Conservation (phyloP, 2,797 vertebrate genomes). For the Nasua narica region DNA sequence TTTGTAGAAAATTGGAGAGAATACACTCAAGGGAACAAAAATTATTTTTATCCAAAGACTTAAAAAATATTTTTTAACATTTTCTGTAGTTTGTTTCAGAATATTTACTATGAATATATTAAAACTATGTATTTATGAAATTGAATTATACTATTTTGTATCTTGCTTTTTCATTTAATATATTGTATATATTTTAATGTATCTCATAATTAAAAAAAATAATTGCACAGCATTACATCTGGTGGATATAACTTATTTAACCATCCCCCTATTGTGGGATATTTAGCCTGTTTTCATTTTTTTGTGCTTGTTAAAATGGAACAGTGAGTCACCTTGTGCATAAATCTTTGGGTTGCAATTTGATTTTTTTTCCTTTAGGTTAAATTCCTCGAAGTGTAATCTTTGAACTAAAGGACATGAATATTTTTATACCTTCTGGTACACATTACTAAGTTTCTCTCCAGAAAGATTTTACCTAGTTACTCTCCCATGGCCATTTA, state of each 20-base stretch:
- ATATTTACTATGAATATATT: neutral
- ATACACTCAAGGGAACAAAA: neutral
- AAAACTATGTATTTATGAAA: neutral
- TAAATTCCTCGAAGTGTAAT: neutral
- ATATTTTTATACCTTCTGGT: conserved; percentile 9
- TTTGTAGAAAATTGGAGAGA: conserved; percentile 12
- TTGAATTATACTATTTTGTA: neutral
- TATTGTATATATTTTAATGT: neutral
- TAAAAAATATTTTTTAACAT: neutral
- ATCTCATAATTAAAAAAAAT: neutral
- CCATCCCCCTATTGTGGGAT: neutral
- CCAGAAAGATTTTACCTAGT: neutral
- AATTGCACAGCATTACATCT: neutral
- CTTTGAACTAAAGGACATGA: conserved; percentile 16
- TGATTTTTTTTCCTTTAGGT: neutral
- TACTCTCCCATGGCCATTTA: neutral
- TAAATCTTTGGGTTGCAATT: neutral
- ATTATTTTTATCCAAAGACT: neutral
- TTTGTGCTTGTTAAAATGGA: neutral
- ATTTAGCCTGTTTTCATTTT: neutral
- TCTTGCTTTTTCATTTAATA: neutral
- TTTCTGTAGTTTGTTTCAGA: neutral
- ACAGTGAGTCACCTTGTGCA: neutral
- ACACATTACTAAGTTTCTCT: neutral
- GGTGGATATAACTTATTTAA: neutral